phyloP scores from a whole-genome alignment of 1,140 invertebrate genomes.

The Drosophila carrolli region DNA sequence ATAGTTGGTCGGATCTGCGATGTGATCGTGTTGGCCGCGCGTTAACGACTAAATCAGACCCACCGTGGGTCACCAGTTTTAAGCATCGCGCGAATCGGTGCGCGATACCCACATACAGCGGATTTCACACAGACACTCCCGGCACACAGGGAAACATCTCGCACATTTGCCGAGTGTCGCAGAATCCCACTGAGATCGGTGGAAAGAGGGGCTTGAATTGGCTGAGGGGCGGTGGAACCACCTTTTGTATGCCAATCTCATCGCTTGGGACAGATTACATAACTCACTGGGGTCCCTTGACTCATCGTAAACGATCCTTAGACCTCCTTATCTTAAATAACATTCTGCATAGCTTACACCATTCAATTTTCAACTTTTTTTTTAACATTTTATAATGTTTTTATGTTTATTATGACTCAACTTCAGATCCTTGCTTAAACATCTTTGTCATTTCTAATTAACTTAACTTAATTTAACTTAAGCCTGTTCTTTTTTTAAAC shows the following conservation, averaged over 20 bases:
- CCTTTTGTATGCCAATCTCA: constrained; percentile 23
- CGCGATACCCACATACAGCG: constrained; percentile 33
- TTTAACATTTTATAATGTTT: too few relatives aligned
- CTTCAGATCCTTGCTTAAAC: too few relatives aligned
- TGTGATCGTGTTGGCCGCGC: constrained; percentile 83
- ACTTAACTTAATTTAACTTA: too few relatives aligned
- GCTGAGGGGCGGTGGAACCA: background rate
- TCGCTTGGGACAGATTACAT: constrained; percentile 13
- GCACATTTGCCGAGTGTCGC: constrained; percentile 43
- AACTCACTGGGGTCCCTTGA: background rate
- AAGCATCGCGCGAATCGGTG: constrained; percentile 72
- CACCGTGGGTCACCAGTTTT: constrained; percentile 80
- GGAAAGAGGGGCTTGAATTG: background rate
- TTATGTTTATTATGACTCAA: too few relatives aligned
- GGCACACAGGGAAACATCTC: constrained; percentile 23
- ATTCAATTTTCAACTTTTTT: too few relatives aligned
- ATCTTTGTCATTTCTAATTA: too few relatives aligned
- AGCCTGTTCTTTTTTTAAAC: too few relatives aligned
- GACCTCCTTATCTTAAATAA: too few relatives aligned
- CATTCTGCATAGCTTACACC: too few relatives aligned
- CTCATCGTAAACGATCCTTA: constrained; percentile 3
- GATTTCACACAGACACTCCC: background rate
- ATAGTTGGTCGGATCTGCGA: constrained; percentile 49
- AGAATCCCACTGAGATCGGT: constrained; percentile 17
- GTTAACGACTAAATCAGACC: constrained; percentile 82